These are phyloP conservation scores for Oligia latruncula DNA, from an alignment of 2,888 invertebrate species.

Conservation along the genomic window DNA sequence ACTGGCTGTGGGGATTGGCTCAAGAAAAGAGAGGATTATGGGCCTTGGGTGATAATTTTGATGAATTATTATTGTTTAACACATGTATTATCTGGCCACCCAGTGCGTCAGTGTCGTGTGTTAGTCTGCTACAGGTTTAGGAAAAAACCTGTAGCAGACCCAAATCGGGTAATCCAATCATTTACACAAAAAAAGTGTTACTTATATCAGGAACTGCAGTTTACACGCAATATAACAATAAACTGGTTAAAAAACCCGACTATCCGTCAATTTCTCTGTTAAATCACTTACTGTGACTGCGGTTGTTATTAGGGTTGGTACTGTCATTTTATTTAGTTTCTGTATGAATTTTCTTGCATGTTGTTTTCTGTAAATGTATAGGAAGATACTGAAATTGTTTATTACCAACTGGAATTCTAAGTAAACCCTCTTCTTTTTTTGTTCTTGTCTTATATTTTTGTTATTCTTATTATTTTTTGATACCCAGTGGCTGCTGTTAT, in stretches of 20 bases:
- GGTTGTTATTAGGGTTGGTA: conserved; percentile 51
- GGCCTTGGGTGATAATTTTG: background rate
- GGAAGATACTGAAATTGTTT: background rate
- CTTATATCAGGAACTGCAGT: conserved; percentile 43
- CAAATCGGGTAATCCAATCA: background rate
- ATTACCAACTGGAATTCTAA: background rate
- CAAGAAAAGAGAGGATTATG: background rate
- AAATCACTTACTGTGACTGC: conserved; percentile 46
- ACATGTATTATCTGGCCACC: background rate
- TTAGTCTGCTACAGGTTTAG: background rate
- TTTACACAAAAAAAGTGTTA: conserved; percentile 6
- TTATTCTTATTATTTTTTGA: background rate
- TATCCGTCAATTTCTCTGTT: conserved; percentile 59
- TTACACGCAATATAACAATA: conserved; percentile 56
- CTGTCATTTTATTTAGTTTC: no score
- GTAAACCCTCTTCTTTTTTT: background rate
- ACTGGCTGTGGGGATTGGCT: background rate
- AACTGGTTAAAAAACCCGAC: conserved; percentile 40
- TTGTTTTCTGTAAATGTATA: background rate
- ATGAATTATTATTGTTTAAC: background rate
- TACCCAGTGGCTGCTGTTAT: background rate
- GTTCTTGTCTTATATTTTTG: background rate
- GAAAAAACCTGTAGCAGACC: background rate
- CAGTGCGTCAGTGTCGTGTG: background rate
- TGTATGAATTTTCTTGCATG: background rate